Evolutionary conservation across 2,797 vertebrate species (phyloP).

Genomic region (Chaunax sp.): DNA sequence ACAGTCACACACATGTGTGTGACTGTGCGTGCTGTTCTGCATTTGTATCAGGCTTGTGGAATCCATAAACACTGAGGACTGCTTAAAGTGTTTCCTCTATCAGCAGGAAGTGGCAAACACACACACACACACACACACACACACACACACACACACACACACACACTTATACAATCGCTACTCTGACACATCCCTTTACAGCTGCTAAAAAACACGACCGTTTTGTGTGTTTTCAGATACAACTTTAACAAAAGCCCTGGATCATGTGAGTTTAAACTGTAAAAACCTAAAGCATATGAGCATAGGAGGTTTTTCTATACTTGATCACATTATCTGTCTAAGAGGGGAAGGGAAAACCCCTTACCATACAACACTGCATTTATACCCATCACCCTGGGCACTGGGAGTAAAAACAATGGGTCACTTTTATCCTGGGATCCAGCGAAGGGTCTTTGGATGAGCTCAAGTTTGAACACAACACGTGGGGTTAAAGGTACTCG

Average conservation of each 20-base stretch:
- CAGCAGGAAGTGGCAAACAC: slow-evolving; percentile 29
- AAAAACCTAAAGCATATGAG: slow-evolving; percentile 14
- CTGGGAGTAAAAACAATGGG: slow-evolving; percentile 28
- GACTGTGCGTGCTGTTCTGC: slow-evolving; percentile 18
- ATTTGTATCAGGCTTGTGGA: slow-evolving; percentile 75
- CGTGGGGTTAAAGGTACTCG: not conserved
- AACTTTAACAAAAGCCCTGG: slow-evolving; percentile 10
- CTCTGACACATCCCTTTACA: too few species aligned
- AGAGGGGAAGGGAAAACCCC: not conserved
- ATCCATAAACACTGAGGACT: slow-evolving; percentile 83
- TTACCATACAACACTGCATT: slow-evolving; percentile 31
- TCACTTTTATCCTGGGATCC: slow-evolving; percentile 46
- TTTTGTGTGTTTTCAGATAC: too few species aligned
- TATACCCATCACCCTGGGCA: slow-evolving; percentile 33
- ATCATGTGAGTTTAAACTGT: slow-evolving; percentile 25
- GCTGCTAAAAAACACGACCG: too few species aligned
- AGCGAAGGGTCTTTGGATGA: slow-evolving; percentile 1
- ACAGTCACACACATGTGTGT: slow-evolving; percentile 8
- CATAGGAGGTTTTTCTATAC: slow-evolving; percentile 13
- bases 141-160: not conserved
- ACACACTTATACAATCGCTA: too few species aligned
- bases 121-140: slow-evolving; percentile 9
- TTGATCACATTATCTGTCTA: slow-evolving; percentile 42
- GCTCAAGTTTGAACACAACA: slow-evolving; percentile 27
- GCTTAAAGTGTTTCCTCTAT: slow-evolving; percentile 48